Conservation (phyloP, 2,888 invertebrate genomes). For the Drosophila yooni region DNA sequence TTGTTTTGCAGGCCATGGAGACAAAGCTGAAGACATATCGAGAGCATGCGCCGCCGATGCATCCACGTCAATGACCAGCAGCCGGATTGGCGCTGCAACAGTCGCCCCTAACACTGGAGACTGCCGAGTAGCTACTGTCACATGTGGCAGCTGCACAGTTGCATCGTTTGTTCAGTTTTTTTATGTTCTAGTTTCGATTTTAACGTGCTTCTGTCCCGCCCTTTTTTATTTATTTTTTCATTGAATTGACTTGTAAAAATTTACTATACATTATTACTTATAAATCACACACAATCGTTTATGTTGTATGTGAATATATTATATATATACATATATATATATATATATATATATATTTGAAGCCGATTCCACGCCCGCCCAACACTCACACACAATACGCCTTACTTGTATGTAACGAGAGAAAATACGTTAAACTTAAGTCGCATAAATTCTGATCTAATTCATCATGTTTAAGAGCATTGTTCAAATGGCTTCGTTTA, state of each 20-base stretch:
- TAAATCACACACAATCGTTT: constrained; percentile 42
- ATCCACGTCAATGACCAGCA: constrained; percentile 84
- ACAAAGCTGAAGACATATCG: constrained; percentile 85
- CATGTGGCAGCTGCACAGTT: constrained; percentile 31
- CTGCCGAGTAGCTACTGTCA: constrained; percentile 40
- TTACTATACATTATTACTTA: constrained; percentile 48
- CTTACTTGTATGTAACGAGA: constrained; percentile 49
- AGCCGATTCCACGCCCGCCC: constrained; percentile 43
- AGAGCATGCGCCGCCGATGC: constrained; percentile 82
- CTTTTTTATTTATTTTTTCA: constrained; percentile 63
- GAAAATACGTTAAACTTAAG: constrained; percentile 45
- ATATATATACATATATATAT: constrained; percentile 29
- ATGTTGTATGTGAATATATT: constrained; percentile 5
- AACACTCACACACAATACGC: constrained; percentile 36
- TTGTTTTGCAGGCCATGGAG: constrained; percentile 83
- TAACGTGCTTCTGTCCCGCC: constrained; percentile 42
- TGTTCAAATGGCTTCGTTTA: constrained; percentile 11
- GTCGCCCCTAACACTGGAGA: constrained; percentile 32
- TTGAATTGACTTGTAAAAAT: constrained; percentile 67
- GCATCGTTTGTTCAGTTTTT: constrained; percentile 56
- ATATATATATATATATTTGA: constrained; percentile 19
- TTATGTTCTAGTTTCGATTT: constrained; percentile 49
- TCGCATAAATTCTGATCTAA: constrained; percentile 32
- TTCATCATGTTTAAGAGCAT: constrained; percentile 38
- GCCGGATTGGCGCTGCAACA: constrained; percentile 27